Percentiles rank a stretch among this genome's conserved stretches.
Evolutionary conservation across 2,888 invertebrate genomes (phyloP).

Genomic region (Zele albiditarsus): DNA sequence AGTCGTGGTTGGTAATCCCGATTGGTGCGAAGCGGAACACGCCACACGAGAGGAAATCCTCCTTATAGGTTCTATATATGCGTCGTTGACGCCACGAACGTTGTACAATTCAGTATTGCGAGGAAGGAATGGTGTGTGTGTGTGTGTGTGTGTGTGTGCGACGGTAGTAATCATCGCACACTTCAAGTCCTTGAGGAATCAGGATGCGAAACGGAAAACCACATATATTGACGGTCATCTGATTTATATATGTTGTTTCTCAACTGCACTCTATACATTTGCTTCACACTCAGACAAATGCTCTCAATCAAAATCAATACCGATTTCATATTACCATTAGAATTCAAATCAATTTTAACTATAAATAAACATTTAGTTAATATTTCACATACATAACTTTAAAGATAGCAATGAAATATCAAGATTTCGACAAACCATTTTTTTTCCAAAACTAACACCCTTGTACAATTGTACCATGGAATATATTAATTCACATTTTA

Average conservation of each 20-base stretch:
- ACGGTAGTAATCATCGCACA: not conserved
- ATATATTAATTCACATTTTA: not conserved
- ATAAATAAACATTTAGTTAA: too few relatives aligned
- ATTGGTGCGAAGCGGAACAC: conserved; percentile 26
- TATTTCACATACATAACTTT: not conserved
- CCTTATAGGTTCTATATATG: conserved; percentile 9
- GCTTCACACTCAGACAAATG: too few relatives aligned
- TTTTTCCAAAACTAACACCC: too few relatives aligned
- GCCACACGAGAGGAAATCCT: conserved; percentile 22
- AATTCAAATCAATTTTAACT: too few relatives aligned
- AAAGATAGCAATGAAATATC: not conserved
- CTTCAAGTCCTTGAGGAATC: not conserved
- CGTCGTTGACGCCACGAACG: conserved; percentile 1
- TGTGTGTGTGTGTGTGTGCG: too few relatives aligned
- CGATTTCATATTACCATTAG: too few relatives aligned
- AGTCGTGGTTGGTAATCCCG: conserved; percentile 25
- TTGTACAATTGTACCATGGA: too few relatives aligned
- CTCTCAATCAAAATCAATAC: too few relatives aligned
- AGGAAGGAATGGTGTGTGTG: not conserved
- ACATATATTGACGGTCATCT: not conserved
- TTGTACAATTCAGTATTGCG: conserved; percentile 1
- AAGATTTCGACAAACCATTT: not conserved
- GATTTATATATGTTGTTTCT: not conserved
- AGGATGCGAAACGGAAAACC: conserved; percentile 10
- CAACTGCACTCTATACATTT: not conserved